These are phyloP conservation scores for Vireo griseus DNA, from an alignment of 2,797 vertebrate genomes.

Conservation along the genomic window DNA sequence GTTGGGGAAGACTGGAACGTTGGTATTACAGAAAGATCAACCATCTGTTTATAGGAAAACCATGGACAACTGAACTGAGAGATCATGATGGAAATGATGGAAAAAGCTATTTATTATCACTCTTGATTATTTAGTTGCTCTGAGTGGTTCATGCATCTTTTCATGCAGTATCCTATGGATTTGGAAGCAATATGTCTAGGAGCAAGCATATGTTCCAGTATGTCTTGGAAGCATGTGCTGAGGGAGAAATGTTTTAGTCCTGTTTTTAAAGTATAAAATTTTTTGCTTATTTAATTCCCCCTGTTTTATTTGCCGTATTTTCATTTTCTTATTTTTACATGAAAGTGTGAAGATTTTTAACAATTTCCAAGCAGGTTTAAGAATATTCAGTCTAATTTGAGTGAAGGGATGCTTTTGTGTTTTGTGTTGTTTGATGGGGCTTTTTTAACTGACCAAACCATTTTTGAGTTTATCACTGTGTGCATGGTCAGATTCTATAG, in stretches of 20 bases:
- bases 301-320: rapidly evolving
- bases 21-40: not conserved
- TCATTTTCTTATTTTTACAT: not conserved
- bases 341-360: not conserved
- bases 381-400: not conserved
- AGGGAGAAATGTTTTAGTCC: not conserved
- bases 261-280: not conserved
- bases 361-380: not conserved
- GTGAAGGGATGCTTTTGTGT: not conserved
- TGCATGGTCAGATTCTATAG: not conserved
- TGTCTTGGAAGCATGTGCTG: not conserved
- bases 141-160: not conserved
- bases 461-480: not conserved
- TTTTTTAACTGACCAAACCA: not conserved
- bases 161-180: not conserved
- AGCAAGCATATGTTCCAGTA: not conserved
- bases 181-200: not conserved
- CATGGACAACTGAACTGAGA: too few relatives aligned
- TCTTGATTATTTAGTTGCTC: not conserved
- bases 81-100: not conserved
- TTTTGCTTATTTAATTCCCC: not conserved
- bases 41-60: not conserved
- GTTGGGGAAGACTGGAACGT: not conserved
- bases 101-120: not conserved
- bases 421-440: not conserved